Evolutionary conservation across 2,888 invertebrate genomes (phyloP).

Genomic region (Arge pagana): DNA sequence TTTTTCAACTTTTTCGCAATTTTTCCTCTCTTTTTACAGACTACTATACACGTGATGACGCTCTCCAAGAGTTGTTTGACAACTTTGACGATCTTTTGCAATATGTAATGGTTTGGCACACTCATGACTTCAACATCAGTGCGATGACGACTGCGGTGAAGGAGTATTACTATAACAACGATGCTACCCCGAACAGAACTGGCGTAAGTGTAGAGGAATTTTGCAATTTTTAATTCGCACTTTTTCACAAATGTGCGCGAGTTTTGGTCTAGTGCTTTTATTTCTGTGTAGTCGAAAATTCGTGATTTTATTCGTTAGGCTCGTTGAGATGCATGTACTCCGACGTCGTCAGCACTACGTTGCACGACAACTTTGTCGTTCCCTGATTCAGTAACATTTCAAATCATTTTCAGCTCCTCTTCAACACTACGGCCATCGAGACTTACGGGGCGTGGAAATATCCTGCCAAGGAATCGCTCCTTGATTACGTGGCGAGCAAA

Average conservation of each 20-base stretch:
- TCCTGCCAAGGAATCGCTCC: neutral
- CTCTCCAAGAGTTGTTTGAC: neutral
- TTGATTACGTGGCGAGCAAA: neutral
- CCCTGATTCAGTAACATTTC: constrained; percentile 55
- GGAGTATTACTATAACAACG: neutral
- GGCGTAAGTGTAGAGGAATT: constrained; percentile 26
- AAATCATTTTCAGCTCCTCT: neutral
- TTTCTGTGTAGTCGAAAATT: constrained; percentile 26
- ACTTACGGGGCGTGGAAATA: neutral
- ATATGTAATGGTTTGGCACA: neutral
- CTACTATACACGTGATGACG: neutral
- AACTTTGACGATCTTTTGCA: neutral
- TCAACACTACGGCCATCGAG: neutral
- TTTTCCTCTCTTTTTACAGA: neutral
- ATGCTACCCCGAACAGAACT: constrained; percentile 21
- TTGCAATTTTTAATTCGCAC: constrained; percentile 22
- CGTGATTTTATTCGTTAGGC: too few relatives aligned
- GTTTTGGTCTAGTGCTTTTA: constrained; percentile 29
- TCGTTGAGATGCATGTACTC: too few relatives aligned
- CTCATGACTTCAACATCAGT: neutral
- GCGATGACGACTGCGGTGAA: neutral
- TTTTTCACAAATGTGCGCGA: constrained; percentile 9
- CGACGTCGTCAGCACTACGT: too few relatives aligned
- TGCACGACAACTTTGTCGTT: constrained; percentile 60
- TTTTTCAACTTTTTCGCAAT: too few relatives aligned